Evolutionary conservation across 2,113 vertebrate genomes (phyloP).

Genomic region (Papio anubis): DNA sequence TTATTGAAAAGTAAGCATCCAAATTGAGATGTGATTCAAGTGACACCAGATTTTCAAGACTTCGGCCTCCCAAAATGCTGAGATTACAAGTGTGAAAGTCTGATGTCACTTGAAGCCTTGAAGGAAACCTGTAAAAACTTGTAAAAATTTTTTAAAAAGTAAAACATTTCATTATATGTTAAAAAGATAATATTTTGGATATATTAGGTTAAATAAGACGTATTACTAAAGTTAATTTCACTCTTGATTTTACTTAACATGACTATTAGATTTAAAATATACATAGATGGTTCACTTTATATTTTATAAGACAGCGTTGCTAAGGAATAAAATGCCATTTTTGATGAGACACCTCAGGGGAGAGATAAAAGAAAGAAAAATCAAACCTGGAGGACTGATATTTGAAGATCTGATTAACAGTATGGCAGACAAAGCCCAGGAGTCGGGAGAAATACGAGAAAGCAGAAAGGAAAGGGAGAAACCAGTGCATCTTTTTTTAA

Average conservation of each 20-base stretch:
- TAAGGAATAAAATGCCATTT: background rate
- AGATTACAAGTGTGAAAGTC: no score
- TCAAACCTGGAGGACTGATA: background rate
- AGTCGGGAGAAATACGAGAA: background rate
- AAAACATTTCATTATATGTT: background rate
- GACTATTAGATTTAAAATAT: background rate
- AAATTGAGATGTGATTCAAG: background rate
- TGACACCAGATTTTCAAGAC: background rate
- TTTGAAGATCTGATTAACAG: constrained; percentile 21
- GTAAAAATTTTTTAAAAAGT: no score
- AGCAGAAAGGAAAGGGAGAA: background rate
- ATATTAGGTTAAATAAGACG: background rate
- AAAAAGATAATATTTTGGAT: background rate
- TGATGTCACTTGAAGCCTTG: no score
- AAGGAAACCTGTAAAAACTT: no score
- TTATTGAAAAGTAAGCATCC: background rate
- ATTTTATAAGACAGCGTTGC: background rate
- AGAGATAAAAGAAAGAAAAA: constrained; percentile 34
- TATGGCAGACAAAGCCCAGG: background rate
- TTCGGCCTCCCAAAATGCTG: background rate
- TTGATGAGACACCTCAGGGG: background rate
- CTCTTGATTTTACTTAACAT: background rate
- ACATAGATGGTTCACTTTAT: background rate
- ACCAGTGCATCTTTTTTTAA: background rate
- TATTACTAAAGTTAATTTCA: background rate